Base-by-base conservation (phyloP, 1,140 invertebrate genomes). In the Chrysopa pallens region DNA sequence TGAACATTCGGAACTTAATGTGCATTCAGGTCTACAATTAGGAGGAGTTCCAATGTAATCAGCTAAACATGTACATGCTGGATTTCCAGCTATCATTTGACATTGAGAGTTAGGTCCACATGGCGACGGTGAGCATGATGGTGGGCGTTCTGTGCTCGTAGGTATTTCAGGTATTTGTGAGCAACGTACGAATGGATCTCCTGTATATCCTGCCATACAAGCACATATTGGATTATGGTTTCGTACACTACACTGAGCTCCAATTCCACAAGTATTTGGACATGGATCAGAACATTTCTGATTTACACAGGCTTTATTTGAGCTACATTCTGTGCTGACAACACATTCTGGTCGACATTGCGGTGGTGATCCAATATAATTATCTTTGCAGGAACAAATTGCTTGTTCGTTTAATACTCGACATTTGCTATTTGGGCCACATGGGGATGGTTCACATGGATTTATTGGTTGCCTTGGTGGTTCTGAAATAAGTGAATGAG, bases 101-200 rank as follows among this genome's bases (percentile, higher is more conserved):
- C 85, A 89, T 43, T 80, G 69, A 1, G 83, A 78, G 54, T 87
- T 82, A 1, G 81, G 80, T 14, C 85, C 85, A 53, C 84, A 90
- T 1, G 84, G 82, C 12, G 75, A 80, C 46, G 78, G 81, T 29
- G 68, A 70, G 55, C 84, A 86, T 7, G 79, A 80, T 46, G 76
- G 76, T 42, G 72, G 73, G 47, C 67, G 58, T 59, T 76, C 73
- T 28, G 76, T 75, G 46, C 59, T 50, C 48, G 59, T 38, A 47
- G 40, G 23, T 27, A 43, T 54, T 57, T 57, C 57, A 65, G 62
- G 52, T 54, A 59, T 59, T 48, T 52, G 64, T 28, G 54, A 42
- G 52, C 76, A 80, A 40, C 63, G 61, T 7, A 61, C 63, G 53
- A 82, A 82, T 33, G 82, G 80, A 74, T 85, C 79, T 39, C 82